phyloP scores from a whole-genome alignment of 2,888 invertebrate genomes.

The Erpobdella octoculata region DNA sequence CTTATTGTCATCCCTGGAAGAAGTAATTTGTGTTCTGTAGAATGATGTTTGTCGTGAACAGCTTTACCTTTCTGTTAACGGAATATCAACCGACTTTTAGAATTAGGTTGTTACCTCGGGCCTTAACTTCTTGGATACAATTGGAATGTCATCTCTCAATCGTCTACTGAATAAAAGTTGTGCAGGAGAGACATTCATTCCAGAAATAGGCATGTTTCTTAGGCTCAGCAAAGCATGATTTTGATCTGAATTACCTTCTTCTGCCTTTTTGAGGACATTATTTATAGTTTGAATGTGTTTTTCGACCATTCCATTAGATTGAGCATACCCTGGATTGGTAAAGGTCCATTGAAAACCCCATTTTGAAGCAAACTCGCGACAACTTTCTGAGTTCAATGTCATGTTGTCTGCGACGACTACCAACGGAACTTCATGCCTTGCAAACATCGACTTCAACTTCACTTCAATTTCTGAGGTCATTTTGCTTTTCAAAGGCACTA shows the following conservation, averaged over 20 bases:
- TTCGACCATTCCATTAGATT: slow-evolving; percentile 35
- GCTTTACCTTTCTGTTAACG: background rate
- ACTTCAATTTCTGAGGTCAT: slow-evolving; percentile 30
- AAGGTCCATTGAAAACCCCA: slow-evolving; percentile 27
- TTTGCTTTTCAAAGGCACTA: slow-evolving; percentile 32
- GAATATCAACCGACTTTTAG: background rate
- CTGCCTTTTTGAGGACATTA: slow-evolving; percentile 33
- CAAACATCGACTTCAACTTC: slow-evolving; percentile 33
- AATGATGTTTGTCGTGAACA: slow-evolving; percentile 3
- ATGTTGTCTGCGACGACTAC: slow-evolving; percentile 35
- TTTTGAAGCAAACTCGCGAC: slow-evolving; percentile 29
- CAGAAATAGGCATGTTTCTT: slow-evolving; percentile 35
- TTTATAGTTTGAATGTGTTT: slow-evolving; percentile 32
- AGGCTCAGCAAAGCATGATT: slow-evolving; percentile 34
- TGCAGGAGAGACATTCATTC: slow-evolving; percentile 33
- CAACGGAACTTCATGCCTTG: slow-evolving; percentile 35
- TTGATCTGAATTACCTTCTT: slow-evolving; percentile 29
- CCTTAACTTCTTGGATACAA: background rate
- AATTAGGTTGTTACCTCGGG: background rate
- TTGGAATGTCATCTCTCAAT: slow-evolving; percentile 31
- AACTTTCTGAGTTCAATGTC: slow-evolving; percentile 32
- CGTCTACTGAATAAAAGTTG: slow-evolving; percentile 35
- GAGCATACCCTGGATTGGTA: slow-evolving; percentile 28
- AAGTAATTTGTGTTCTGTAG: background rate
- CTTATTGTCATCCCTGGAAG: background rate